Percentiles rank a stretch among this genome's conserved stretches.
Evolutionary conservation across 2,797 vertebrate species (phyloP).

Genomic region (Heterohyrax brucei): DNA sequence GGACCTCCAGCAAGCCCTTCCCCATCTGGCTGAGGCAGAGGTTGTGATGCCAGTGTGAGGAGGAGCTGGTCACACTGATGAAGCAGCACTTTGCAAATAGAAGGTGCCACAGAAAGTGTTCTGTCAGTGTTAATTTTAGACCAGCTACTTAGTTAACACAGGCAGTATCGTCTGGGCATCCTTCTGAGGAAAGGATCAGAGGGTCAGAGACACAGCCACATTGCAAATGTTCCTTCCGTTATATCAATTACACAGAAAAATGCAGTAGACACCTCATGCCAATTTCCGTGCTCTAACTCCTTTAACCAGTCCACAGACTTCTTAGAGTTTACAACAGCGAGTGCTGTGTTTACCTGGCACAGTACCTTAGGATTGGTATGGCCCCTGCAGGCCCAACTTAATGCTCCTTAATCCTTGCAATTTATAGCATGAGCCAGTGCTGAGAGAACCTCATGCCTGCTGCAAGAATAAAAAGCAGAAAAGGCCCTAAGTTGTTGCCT

Average conservation of each 20-base stretch:
- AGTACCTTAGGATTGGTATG: slow-evolving; percentile 50
- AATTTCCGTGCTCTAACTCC: neutral
- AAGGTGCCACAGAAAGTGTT: slow-evolving; percentile 78
- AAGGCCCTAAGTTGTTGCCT: slow-evolving; percentile 50
- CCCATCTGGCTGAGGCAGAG: neutral
- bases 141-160: slow-evolving; percentile 56
- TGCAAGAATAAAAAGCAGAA: slow-evolving; percentile 62
- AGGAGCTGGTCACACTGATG: slow-evolving; percentile 72
- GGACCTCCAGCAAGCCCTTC: neutral
- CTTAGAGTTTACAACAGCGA: slow-evolving; percentile 63
- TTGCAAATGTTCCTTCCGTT: neutral
- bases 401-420: slow-evolving; percentile 78
- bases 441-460: slow-evolving; percentile 58
- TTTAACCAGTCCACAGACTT: slow-evolving; percentile 2
- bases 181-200: slow-evolving; percentile 56
- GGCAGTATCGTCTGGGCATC: slow-evolving; percentile 58
- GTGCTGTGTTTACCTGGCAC: slow-evolving; percentile 76
- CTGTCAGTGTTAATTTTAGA: slow-evolving; percentile 78
- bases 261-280: neutral
- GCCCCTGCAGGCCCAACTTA: slow-evolving; percentile 61
- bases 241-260: slow-evolving; percentile 35
- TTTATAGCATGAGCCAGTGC: slow-evolving; percentile 62
- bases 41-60: slow-evolving; percentile 40
- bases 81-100: slow-evolving; percentile 77
- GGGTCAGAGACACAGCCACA: neutral